Evolutionary conservation across 2,888 invertebrate species (phyloP).

Genomic region (Altica lythri): DNA sequence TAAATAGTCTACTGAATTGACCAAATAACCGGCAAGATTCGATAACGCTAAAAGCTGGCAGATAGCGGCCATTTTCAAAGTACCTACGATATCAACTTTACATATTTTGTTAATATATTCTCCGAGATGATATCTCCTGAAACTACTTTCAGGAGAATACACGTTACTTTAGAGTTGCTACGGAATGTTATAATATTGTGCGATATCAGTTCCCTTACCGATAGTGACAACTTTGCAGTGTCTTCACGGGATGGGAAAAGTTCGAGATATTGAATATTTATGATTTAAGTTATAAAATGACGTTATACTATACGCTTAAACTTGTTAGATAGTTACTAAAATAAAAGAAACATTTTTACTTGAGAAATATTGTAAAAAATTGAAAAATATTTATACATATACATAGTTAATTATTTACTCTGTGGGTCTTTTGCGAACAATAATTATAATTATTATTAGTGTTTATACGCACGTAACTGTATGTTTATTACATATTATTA

Average conservation of each 20-base stretch:
- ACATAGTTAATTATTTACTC: no score
- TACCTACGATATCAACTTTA: constrained; percentile 23
- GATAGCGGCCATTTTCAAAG: constrained; percentile 25
- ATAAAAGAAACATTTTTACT: constrained; percentile 4
- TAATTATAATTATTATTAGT: no score
- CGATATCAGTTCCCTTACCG: constrained; percentile 26
- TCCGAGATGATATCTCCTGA: constrained; percentile 16
- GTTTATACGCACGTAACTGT: no score
- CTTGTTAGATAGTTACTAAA: constrained; percentile 2
- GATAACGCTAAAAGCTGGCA: constrained; percentile 22
- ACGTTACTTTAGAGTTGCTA: constrained; percentile 21
- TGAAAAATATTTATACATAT: no score
- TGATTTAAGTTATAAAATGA: constrained; percentile 38
- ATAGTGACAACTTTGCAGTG: constrained; percentile 31
- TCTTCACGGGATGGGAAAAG: constrained; percentile 28
- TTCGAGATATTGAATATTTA: constrained; percentile 41
- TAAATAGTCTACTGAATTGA: constrained; percentile 19
- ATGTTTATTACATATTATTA: no score
- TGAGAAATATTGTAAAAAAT: constrained; percentile 3
- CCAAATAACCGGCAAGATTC: constrained; percentile 18
- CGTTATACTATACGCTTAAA: constrained; percentile 22
- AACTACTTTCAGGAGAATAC: constrained; percentile 26
- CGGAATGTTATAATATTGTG: constrained; percentile 27
- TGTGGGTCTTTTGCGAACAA: no score
- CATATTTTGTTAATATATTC: constrained; percentile 27